These are phyloP conservation scores for Caenorhabditis sp. DNA, from an alignment of 2,888 invertebrate species.

Conservation along the genomic window DNA sequence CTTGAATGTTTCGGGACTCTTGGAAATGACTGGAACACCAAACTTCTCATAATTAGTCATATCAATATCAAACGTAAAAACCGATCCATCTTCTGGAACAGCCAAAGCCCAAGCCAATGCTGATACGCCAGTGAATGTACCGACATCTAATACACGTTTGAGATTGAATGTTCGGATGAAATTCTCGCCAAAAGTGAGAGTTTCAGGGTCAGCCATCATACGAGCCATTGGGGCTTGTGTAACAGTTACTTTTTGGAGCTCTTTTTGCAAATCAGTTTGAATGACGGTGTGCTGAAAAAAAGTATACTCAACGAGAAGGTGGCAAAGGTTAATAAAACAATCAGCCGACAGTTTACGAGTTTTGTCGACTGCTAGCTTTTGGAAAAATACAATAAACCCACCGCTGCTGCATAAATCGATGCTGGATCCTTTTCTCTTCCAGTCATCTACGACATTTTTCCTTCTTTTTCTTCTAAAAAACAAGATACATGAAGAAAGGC, in stretches of 20 bases:
- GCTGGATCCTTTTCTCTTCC: no score
- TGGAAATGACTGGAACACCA: constrained; percentile 47
- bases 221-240: constrained; percentile 23
- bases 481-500: no score
- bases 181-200: constrained; percentile 57
- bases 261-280: constrained; percentile 43
- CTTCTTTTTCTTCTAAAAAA: no score
- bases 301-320: no score
- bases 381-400: no score
- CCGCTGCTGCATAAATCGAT: no score
- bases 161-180: constrained; percentile 51
- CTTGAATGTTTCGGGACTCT: constrained; percentile 35
- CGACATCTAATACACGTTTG: constrained; percentile 55
- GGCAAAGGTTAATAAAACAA: no score
- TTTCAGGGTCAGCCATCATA: constrained; percentile 63
- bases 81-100: constrained; percentile 72
- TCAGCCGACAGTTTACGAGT: no score
- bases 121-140: constrained; percentile 72
- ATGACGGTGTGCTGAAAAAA: constrained; percentile 31
- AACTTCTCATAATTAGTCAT: constrained; percentile 39
- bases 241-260: constrained; percentile 53
- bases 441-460: no score
- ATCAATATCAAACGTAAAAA: constrained; percentile 55
- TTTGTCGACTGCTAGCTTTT: no score
- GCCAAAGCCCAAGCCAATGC: constrained; percentile 72